Conservation (phyloP, 30 jellyfish, hydroid and myxozoan species). For the Hydractinia echinata region DNA sequence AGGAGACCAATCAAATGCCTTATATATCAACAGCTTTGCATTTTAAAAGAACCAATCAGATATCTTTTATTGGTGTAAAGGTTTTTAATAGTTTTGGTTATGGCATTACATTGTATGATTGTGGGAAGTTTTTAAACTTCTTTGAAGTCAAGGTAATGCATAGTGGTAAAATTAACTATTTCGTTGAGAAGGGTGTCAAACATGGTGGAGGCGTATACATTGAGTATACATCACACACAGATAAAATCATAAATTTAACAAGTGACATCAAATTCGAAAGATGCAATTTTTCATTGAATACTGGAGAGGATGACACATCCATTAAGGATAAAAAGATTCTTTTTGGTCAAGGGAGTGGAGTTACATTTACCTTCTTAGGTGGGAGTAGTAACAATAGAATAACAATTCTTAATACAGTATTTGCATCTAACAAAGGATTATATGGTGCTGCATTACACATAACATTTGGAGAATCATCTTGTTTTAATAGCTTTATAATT, state of each 20-base stretch:
- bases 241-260: background rate
- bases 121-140: background rate
- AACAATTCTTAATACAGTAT: background rate
- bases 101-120: background rate
- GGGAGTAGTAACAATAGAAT: background rate
- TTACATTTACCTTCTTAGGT: background rate
- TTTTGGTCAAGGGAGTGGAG: background rate
- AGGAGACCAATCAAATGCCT: background rate
- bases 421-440: background rate
- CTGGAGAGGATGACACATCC: no score
- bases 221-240: background rate
- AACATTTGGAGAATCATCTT: background rate
- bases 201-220: constrained; percentile 4
- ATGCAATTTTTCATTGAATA: no score
- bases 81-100: background rate
- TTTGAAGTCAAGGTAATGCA: background rate
- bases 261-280: no score
- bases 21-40: background rate
- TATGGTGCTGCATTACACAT: background rate
- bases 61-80: background rate
- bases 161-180: background rate
- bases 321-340: no score
- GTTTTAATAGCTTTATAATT: background rate
- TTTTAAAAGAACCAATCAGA: background rate
- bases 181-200: background rate